Percentiles rank a stretch among this genome's conserved stretches.
phyloP scores from a whole-genome alignment of 2,888 invertebrate genomes.

The Druceiella hillmani region DNA sequence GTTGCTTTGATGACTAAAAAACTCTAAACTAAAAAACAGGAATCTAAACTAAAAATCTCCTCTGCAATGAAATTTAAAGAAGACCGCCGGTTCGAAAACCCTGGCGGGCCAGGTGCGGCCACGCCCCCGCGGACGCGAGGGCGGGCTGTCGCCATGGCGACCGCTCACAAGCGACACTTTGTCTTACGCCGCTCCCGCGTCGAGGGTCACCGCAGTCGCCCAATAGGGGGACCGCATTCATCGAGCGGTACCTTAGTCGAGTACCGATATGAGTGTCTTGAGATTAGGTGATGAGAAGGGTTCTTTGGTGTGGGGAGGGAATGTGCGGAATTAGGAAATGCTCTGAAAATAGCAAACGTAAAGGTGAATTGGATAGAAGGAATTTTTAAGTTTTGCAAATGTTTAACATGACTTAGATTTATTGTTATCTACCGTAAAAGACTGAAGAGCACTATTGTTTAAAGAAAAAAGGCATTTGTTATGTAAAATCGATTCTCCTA shows the following conservation, averaged over 20 bases:
- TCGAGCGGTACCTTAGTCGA: constrained; percentile 4
- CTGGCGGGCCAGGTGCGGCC: constrained; percentile 9
- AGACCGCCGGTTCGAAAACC: constrained; percentile 4
- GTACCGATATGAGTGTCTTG: not conserved
- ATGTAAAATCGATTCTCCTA: no score
- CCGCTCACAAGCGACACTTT: constrained; percentile 6
- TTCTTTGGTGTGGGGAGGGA: constrained; percentile 32
- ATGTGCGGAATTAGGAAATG: constrained; percentile 29
- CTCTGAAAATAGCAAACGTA: constrained; percentile 34
- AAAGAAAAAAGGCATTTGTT: no score
- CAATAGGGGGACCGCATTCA: not conserved
- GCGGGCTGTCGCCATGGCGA: constrained; percentile 14
- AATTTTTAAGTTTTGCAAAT: no score
- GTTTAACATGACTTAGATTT: no score
- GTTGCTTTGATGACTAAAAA: no score
- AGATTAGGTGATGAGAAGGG: constrained; percentile 24
- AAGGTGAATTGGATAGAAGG: no score
- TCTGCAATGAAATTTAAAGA: no score
- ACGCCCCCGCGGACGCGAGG: constrained; percentile 16
- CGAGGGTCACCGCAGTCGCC: not conserved
- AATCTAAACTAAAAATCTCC: no score
- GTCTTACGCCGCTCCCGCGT: constrained; percentile 1
- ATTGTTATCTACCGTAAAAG: no score
- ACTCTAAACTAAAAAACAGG: no score
- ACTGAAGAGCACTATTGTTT: no score